Evolutionary conservation across 2,888 invertebrate species (phyloP), one percentile per base, ranked within the genome.

Genomic region (Drosophila antonietae): DNA sequence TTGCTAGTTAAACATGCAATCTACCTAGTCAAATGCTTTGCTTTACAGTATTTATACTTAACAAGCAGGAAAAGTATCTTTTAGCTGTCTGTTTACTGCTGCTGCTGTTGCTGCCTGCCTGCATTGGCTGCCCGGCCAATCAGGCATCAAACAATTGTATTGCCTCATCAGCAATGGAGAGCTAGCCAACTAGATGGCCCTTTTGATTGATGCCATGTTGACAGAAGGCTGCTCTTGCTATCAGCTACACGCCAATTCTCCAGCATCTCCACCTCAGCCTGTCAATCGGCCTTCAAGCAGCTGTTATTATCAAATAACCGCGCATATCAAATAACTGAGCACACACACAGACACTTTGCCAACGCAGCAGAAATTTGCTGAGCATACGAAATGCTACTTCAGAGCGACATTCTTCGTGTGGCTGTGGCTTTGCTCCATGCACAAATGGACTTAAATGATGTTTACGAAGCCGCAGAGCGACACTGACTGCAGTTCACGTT

Each of bases 301-400:
- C 73, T 83, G 89, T 83, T 88, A 87, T 83, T 84, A 89, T 89
- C 88, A 87, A 88, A 89, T 84, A 84, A 84, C 77, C 85, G 85
- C 88, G 85, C 83, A 87, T 84, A 84, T 89, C 83, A 87, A 89
- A 89, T 84, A 85, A 89, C 83, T 87, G 73, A 66, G 51, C 68
- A 84, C 65, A 46, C 61, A 44, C 44, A 83, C 81, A 89, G 76
- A 81, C 79, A 89, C 80, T 73, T 81, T 81, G 89, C 87, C 41
- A 68, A 75, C 68, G 65, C 64, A 61, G 85, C 85, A 68, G 73
- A 51, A 79, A 84, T 75, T 75, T 75, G 73, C 75, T 77, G 68
- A 83, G 80, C 67, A 73, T 33, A 73, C 72, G 63, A 51, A 44
- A 35, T n/a, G 20, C 41, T 31, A 14, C 55, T 49, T 55, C 20